Evolutionary conservation across 2,888 invertebrate genomes (phyloP), one percentile per base, ranked within the genome.

Genomic region (Sussaba pulchella): DNA sequence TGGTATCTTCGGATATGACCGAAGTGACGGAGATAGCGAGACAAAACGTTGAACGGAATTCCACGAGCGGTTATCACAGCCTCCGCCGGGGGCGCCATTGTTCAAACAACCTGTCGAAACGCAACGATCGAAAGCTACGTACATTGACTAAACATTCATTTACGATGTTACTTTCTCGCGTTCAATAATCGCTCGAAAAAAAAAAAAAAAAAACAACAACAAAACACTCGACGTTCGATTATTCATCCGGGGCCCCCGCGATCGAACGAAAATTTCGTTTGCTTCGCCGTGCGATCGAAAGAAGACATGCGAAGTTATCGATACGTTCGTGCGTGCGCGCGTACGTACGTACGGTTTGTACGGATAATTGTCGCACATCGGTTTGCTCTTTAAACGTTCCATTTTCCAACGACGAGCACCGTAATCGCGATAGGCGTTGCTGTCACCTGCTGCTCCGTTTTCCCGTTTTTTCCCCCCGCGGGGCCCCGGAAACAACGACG

Each of bases 401-500:
- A 31, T 17, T 31, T 31, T 36, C 9, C 6, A 31, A 31, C 57
- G 57, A 36, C 43, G 50, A 63, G 63, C 50, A 31, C 21, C 64
- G 63, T 57, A 57, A 69, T 84, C 82, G n/a, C n/a, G 85, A 86
- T 89, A 90, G 88, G 89, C 89, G 89, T 89, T 89, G 84, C 89
- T 90, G 89, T 90, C 89, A 90, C 85, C 88, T 86, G 87, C 87
- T n/a, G n/a, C 89, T 89, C 89, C 87, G 70, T 71, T 39, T 21
- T n/a, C 39, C 39, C n/a, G n/a, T n/a, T n/a, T n/a, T n/a, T 9
- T 9, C 2, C 8, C 36, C 54, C 54, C 50, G 21, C 12, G 19
- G 39, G 39, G 39, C 39, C 39, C 50, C 8, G 8, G 2, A 5
- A 17, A 59, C n/a, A n/a, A n/a, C n/a, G n/a, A 43, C 10, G 19